These are phyloP conservation scores for Melanotaenia pygmaea DNA, from an alignment of 2,797 vertebrate genomes.

Conservation along the genomic window DNA sequence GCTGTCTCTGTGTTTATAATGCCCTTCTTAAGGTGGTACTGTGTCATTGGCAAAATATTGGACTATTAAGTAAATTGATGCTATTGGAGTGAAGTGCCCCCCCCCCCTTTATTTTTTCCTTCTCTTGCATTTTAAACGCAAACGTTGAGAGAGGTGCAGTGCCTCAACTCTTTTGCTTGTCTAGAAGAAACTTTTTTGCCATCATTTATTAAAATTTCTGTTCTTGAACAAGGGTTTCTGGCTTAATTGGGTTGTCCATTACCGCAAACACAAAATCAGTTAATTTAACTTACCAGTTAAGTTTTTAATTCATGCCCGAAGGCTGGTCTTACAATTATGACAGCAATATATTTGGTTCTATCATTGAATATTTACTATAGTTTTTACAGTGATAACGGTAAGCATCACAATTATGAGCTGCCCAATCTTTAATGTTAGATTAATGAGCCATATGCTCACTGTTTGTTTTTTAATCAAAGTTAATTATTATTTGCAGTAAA, in stretches of 20 bases:
- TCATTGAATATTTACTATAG: background rate
- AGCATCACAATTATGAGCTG: background rate
- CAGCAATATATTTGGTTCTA: background rate
- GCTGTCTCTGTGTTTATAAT: constrained; percentile 29
- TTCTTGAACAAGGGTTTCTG: background rate
- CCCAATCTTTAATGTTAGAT: background rate
- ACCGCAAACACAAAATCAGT: no score
- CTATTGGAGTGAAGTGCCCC: constrained; percentile 2
- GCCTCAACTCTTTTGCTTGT: constrained; percentile 6
- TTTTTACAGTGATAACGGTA: no score
- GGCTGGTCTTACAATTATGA: background rate
- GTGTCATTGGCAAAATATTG: constrained; percentile 34
- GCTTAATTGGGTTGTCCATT: background rate
- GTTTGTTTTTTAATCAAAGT: no score
- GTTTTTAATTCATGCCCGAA: background rate
- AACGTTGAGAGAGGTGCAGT: background rate
- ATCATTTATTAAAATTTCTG: background rate
- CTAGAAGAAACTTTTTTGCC: background rate
- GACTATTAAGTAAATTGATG: constrained; percentile 19
- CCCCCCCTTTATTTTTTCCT: background rate
- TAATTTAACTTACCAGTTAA: no score
- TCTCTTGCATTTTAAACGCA: constrained; percentile 7
- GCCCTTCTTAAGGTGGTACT: constrained; percentile 32
- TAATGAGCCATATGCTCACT: no score
- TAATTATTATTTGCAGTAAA: no score